Base-by-base conservation (phyloP, 2,113 vertebrate species). In the Syngnathoides biaculeatus region DNA sequence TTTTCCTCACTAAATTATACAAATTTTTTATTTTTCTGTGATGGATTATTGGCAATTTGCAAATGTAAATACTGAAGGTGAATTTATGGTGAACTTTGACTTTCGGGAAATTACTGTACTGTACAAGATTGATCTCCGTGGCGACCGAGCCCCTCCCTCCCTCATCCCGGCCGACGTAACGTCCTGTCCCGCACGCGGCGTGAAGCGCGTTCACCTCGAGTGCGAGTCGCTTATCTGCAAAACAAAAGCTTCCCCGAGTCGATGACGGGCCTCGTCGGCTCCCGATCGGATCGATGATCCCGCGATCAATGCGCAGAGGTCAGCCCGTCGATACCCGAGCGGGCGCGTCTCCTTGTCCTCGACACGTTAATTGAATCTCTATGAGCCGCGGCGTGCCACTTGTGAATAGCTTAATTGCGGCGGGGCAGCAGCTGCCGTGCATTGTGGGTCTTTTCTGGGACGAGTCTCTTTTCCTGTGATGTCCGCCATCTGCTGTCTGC, bases 401-500 rank as follows among this genome's bases (percentile, higher is more conserved):
- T 19, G 68, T 82, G 81, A 85, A 89, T 81, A 70, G 84, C 88
- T 71, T 91, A 89, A 91, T 90, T 90, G 88, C 84, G 65, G 55
- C 71, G 72, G 69, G 73, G 88, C 91, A 93, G 91, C 95, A 97
- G 94, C 95, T 97, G 95, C 92, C 89, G 85, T 74, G 89, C 86
- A 93, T 92, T 90, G 90, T 90, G 84, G 82, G 86, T 79, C 85
- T 87, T 89, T 57, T 85, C 69, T 79, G 85, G 81, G 80, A 79
- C 77, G 75, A 85, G 87, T 87, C 92, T 89, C 87, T 67, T 40
- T 57, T 22, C 88, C 84, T 89, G 89, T 87, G 87, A 92, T 93
- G 93, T 90, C 85, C 92, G 87, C 97, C 95, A 95, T 96, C 95
- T 97, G 95, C 92, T 93, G 84, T 94, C 91, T 95, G 92, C 92